Evolutionary conservation across 2,888 invertebrate species (phyloP).

Genomic region (Cerceris ruficornis): DNA sequence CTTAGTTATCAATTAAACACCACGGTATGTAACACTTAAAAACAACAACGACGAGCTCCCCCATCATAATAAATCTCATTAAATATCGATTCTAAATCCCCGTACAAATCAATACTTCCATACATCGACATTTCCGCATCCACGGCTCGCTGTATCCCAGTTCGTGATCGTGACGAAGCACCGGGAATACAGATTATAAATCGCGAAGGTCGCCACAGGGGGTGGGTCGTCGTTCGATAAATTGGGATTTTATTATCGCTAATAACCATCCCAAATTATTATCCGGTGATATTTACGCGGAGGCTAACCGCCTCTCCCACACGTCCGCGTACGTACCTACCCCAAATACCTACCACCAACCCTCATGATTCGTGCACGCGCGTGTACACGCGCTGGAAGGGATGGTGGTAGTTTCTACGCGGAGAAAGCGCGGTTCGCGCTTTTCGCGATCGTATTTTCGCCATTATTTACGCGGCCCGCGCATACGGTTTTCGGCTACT

Average conservation of each 20-base stretch:
- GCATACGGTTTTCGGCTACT: conserved; percentile 70
- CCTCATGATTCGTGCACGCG: neutral
- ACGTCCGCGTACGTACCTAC: conserved; percentile 10
- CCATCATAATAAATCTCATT: too few species aligned
- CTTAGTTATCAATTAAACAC: too few species aligned
- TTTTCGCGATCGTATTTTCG: conserved; percentile 67
- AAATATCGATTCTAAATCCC: neutral
- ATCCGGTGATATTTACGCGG: conserved; percentile 77
- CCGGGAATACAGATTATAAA: conserved; percentile 72
- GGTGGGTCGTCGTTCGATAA: conserved; percentile 70
- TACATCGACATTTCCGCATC: conserved; percentile 23
- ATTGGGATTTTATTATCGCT: conserved; percentile 81
- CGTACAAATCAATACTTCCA: conserved; percentile 24
- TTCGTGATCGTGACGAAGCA: conserved; percentile 69
- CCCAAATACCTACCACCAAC: neutral
- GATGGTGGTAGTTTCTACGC: conserved; percentile 7
- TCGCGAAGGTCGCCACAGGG: conserved; percentile 49
- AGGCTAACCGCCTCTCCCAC: conserved; percentile 61
- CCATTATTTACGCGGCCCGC: conserved; percentile 72
- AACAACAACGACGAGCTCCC: too few species aligned
- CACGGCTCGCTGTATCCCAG: conserved; percentile 43
- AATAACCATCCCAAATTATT: conserved; percentile 80
- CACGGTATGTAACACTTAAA: too few species aligned
- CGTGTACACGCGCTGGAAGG: neutral
- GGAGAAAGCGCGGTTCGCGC: conserved; percentile 41